phyloP scores from a whole-genome alignment of 1,140 invertebrate genomes.

The Achroia grisella region DNA sequence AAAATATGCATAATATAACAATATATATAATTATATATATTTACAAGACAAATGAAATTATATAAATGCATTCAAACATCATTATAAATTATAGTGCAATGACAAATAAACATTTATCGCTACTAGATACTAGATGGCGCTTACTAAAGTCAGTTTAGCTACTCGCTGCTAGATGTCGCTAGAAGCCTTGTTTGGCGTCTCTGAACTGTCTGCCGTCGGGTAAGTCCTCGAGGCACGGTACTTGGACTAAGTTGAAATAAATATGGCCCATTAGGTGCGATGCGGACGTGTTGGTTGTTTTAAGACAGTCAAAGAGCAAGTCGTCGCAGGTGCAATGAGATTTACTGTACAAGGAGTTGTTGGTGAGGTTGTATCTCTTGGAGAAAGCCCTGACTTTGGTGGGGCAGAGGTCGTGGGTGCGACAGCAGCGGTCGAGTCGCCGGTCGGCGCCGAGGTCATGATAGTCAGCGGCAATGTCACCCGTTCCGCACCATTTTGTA shows the following conservation, averaged over 20 bases:
- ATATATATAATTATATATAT: conserved; percentile 15
- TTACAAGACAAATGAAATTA: conserved; percentile 24
- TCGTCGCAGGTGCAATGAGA: conserved; percentile 91
- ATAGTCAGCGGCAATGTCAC: conserved; percentile 87
- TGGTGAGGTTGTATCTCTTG: conserved; percentile 85
- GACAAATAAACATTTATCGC: not conserved
- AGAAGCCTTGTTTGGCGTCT: conserved; percentile 67
- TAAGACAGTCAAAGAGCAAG: conserved; percentile 87
- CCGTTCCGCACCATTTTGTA: conserved; percentile 92
- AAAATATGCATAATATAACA: conserved; percentile 9
- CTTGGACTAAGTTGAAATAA: conserved; percentile 89
- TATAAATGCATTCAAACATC: conserved; percentile 29
- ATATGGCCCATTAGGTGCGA: conserved; percentile 88
- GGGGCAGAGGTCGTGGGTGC: conserved; percentile 86
- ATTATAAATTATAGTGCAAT: conserved; percentile 10
- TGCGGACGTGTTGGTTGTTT: conserved; percentile 78
- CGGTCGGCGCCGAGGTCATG: conserved; percentile 84
- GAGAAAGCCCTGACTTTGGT: conserved; percentile 83
- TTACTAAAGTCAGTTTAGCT: conserved; percentile 30
- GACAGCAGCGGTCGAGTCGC: conserved; percentile 86
- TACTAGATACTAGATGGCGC: conserved; percentile 47
- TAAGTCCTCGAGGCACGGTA: conserved; percentile 82
- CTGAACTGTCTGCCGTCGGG: conserved; percentile 57
- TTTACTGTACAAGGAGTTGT: conserved; percentile 90
- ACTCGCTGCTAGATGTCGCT: conserved; percentile 38